These are phyloP conservation scores for Columba guinea DNA, from an alignment of 2,797 vertebrate species.

Conservation along the genomic window DNA sequence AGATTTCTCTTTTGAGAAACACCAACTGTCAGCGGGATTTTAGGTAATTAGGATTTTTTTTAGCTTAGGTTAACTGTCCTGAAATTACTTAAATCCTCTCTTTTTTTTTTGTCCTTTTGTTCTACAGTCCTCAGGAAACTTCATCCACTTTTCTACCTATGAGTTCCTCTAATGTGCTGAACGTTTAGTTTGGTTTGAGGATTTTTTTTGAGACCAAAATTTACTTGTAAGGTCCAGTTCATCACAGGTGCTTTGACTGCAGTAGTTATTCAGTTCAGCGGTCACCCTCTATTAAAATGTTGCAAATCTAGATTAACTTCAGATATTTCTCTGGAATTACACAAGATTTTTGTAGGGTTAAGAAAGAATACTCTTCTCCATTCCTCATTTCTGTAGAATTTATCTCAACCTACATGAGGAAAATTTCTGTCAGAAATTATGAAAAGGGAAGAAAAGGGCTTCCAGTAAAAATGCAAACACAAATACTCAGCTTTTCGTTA, in stretches of 20 bases:
- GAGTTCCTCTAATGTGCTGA: neutral
- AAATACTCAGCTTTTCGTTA: neutral
- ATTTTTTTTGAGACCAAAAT: neutral
- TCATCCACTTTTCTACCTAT: neutral
- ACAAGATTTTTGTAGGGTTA: neutral
- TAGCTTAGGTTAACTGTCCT: neutral
- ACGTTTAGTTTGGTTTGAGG: neutral
- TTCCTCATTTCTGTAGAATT: neutral
- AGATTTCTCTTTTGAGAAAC: neutral
- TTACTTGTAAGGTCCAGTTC: neutral
- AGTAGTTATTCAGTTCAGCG: neutral
- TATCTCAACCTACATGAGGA: neutral
- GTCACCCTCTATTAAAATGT: neutral
- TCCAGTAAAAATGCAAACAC: neutral
- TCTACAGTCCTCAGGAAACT: neutral
- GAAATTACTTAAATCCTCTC: neutral
- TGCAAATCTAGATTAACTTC: neutral
- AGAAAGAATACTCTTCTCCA: neutral
- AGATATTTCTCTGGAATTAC: neutral
- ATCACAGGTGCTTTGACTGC: neutral
- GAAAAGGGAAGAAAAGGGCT: neutral
- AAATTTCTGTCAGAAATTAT: neutral
- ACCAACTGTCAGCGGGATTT: neutral
- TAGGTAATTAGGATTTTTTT: neutral
- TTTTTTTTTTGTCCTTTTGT: neutral